Percentiles rank a stretch among this genome's conserved stretches.
Evolutionary conservation across 2,888 invertebrate genomes (phyloP).

Genomic region (Euplagia quadripunctaria): DNA sequence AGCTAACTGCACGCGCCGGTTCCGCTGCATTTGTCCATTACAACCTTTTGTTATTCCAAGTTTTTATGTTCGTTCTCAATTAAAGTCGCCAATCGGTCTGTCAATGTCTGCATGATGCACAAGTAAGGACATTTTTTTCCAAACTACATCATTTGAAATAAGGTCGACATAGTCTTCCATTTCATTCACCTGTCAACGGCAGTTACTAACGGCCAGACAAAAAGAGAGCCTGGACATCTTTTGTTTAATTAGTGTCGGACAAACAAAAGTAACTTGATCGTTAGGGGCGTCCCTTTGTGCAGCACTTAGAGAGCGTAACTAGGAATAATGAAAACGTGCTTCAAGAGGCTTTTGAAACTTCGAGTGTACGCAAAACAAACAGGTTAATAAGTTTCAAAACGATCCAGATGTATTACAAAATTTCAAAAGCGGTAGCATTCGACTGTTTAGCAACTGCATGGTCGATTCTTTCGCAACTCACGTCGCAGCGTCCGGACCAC

Average conservation of each 20-base stretch:
- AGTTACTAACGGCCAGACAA: slow-evolving; percentile 62
- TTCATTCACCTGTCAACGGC: slow-evolving; percentile 73
- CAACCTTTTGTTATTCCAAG: slow-evolving; percentile 67
- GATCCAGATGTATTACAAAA: slow-evolving; percentile 86
- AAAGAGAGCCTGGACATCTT: slow-evolving; percentile 72
- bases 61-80: slow-evolving; percentile 58
- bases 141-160: slow-evolving; percentile 43
- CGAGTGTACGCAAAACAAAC: slow-evolving; percentile 77
- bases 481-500: slow-evolving; percentile 85
- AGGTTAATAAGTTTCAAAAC: slow-evolving; percentile 87
- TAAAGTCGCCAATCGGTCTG: slow-evolving; percentile 73
- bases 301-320: slow-evolving; percentile 66
- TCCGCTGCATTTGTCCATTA: slow-evolving; percentile 83
- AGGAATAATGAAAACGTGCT: slow-evolving; percentile 79
- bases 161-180: slow-evolving; percentile 53
- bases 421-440: slow-evolving; percentile 82
- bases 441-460: slow-evolving; percentile 82
- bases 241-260: slow-evolving; percentile 81
- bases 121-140: slow-evolving; percentile 57
- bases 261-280: slow-evolving; percentile 85
- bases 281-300: slow-evolving; percentile 77
- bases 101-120: slow-evolving; percentile 63
- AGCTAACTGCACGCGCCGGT: slow-evolving; percentile 82
- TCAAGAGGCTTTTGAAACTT: slow-evolving; percentile 75
- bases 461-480: slow-evolving; percentile 80